Percentiles rank a stretch among this genome's conserved stretches.
phyloP scores from a whole-genome alignment of 2,888 invertebrate genomes.

The Cyrtodaria siliqua region DNA sequence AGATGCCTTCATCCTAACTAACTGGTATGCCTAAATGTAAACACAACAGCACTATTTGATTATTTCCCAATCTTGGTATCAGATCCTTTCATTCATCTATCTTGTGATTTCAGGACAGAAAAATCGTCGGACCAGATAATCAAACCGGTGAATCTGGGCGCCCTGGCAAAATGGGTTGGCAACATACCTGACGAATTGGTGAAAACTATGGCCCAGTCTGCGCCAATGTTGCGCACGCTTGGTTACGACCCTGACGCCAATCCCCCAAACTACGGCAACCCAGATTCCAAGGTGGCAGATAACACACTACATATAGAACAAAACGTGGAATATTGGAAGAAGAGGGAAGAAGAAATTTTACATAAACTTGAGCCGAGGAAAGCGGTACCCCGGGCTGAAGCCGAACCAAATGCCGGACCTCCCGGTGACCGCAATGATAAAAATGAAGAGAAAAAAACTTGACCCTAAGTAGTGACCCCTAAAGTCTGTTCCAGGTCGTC shows the following conservation, averaged over 20 bases:
- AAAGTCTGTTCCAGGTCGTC: too few species aligned
- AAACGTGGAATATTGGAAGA: slow-evolving; percentile 84
- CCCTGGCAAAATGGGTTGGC: slow-evolving; percentile 89
- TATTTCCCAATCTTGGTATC: too few species aligned
- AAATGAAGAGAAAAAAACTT: too few species aligned
- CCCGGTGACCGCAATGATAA: too few species aligned
- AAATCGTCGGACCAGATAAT: slow-evolving; percentile 99
- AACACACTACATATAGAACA: slow-evolving; percentile 86
- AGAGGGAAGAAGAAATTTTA: slow-evolving; percentile 75
- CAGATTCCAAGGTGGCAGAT: slow-evolving; percentile 88
- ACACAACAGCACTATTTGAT: too few species aligned
- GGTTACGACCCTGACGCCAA: slow-evolving; percentile 98
- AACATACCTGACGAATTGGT: slow-evolving; percentile 92
- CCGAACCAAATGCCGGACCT: too few species aligned
- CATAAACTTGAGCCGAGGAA: slow-evolving; percentile 7
- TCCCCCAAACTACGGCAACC: slow-evolving; percentile 97
- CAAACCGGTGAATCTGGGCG: slow-evolving; percentile 98
- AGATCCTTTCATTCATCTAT: too few species aligned
- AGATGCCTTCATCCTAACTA: too few species aligned
- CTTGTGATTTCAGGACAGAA: slow-evolving; percentile 92
- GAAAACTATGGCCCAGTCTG: slow-evolving; percentile 95
- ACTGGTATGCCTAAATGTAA: too few species aligned
- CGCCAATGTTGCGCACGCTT: slow-evolving; percentile 95
- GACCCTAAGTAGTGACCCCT: too few species aligned
- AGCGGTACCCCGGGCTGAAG: background rate